Conservation (phyloP, 2,797 vertebrate genomes). For the Ctenochaetus hawaiiensis region DNA sequence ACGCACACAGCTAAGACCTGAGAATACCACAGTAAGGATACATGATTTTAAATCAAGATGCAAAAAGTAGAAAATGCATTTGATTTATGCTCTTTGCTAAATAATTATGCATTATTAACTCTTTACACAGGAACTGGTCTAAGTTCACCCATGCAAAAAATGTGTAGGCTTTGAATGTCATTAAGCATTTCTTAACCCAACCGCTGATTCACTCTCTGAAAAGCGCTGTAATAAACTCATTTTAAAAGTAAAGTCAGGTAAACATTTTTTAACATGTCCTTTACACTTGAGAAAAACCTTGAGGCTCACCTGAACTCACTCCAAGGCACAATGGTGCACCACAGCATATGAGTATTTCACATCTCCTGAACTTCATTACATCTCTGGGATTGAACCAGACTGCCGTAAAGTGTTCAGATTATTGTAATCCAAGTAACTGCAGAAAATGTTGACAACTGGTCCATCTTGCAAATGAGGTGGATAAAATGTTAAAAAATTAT, state of each 20-base stretch:
- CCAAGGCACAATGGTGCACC: constrained; percentile 11
- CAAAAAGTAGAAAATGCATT: constrained; percentile 18
- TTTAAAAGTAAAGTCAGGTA: neutral
- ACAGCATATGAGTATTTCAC: neutral
- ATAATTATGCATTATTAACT: constrained; percentile 5
- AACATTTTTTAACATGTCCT: neutral
- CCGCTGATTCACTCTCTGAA: neutral
- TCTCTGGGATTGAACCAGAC: constrained; percentile 6
- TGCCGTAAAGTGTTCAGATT: neutral
- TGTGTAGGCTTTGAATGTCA: neutral
- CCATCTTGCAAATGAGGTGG: no score
- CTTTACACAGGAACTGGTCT: neutral
- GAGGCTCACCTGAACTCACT: neutral
- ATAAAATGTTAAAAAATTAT: no score
- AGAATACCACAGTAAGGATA: constrained; percentile 49
- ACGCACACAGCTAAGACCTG: constrained; percentile 52
- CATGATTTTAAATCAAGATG: neutral
- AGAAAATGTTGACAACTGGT: no score
- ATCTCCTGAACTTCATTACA: neutral
- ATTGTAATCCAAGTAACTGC: neutral
- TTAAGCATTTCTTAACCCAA: neutral
- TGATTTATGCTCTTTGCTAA: constrained; percentile 7
- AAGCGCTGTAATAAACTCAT: neutral
- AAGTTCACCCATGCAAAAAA: neutral
- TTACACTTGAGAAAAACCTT: constrained; percentile 1